These are phyloP conservation scores for Indicator maculatus DNA, from an alignment of 2,113 vertebrate genomes.

Conservation along the genomic window DNA sequence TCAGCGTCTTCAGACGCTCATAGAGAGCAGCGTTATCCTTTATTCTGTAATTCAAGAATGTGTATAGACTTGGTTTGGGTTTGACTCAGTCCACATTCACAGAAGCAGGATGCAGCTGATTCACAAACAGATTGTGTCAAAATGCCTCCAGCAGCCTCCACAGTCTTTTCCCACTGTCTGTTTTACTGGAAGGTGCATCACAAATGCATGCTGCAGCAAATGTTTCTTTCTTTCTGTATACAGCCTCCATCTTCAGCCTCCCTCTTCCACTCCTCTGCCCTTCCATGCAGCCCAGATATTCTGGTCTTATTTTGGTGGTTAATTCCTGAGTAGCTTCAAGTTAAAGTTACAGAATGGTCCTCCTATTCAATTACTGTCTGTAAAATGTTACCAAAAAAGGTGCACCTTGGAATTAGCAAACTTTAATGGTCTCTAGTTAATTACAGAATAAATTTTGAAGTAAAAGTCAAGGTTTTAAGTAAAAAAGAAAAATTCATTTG, in stretches of 20 bases:
- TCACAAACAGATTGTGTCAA: not conserved
- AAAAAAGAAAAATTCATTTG: not conserved
- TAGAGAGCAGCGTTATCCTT: not conserved
- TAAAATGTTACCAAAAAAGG: not conserved
- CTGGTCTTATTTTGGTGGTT: not conserved
- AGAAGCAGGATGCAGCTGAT: not conserved
- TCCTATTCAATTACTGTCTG: not conserved
- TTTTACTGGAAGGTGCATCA: not conserved
- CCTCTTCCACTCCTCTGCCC: not conserved
- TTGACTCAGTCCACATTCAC: fast-evolving
- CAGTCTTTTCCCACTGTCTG: not conserved
- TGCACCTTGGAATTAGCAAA: not conserved
- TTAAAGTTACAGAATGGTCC: not conserved
- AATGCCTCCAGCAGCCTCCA: not conserved
- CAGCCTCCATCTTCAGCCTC: not conserved
- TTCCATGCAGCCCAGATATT: not conserved
- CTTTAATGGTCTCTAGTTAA: not conserved
- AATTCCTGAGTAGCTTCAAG: not conserved
- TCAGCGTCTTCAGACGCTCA: fast-evolving
- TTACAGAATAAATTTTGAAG: not conserved
- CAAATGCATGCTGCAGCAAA: not conserved
- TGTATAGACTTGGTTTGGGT: not conserved
- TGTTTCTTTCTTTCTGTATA: not conserved
- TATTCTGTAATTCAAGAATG: not conserved
- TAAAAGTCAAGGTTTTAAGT: not conserved